Base-by-base conservation (phyloP, 1,140 invertebrate species). In the Drosophila hydei region DNA sequence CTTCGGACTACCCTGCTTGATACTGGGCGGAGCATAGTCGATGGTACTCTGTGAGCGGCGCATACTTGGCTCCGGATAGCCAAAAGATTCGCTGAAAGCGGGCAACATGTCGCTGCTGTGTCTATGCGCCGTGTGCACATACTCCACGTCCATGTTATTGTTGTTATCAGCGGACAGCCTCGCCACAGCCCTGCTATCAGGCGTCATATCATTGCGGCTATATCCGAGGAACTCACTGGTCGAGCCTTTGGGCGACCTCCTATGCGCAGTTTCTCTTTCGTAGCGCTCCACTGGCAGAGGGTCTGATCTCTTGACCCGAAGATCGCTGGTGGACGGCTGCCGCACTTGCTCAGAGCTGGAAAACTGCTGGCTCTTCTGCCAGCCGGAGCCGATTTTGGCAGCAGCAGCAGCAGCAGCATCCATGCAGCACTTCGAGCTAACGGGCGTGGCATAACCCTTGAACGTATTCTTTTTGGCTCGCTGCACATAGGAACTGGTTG, bases 61-160 rank as follows among this genome's bases (percentile, higher is more conserved):
- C 4, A 12, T 12, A 19, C 9, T 36, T n/a, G 6, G n/a, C 1
- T 2, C 2, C 3, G 61, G 61, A 33, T 23, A 63, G 1, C 38
- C 38, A 33, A 33, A 33, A 5, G 61, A 63, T 23, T 54, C 38
- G 27, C 48, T 63, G 3, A 30, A 45, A 0, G 36, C 16, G 4
- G 60, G 38, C 38, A 43, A 4, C 42, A 16, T 6, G 1, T 12
- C n/a, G 2, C 21, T 16, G n/a, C 11, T 8, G 18, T 3, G 18
- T 6, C 38, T 16, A 42, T n/a, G 7, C n/a, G 38, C 0, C 38
- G 38, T 42, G 16, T 42, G 38, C 38, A 42, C 38, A 42, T 42
- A 16, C 14, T 42, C 38, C n/a, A 42, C 38, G 38, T 16, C 38
- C 0, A 5, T 16, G 38, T 4, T 1, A 16, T 40, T 4, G 38